A percentile compares a stretch with the other conserved stretches of the same genome.
These are phyloP conservation scores for Mobula hypostoma DNA, from an alignment of 2,113 vertebrate genomes.

Conservation along the genomic window DNA sequence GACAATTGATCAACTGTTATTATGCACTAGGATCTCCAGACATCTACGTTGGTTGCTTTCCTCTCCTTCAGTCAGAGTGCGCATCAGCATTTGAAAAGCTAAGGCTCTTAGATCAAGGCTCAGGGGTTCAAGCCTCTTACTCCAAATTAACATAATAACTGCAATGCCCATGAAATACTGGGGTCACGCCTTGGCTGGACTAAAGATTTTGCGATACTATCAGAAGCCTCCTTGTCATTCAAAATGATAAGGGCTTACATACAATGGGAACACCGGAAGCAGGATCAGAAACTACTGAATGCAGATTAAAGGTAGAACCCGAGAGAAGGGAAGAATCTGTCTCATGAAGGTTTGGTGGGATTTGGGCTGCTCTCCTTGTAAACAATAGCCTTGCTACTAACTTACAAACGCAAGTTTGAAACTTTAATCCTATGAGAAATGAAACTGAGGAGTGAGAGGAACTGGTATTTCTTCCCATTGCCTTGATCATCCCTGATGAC, in stretches of 20 bases:
- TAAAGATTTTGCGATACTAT: background rate
- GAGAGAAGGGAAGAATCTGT: background rate
- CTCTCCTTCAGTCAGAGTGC: background rate
- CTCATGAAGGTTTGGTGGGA: background rate
- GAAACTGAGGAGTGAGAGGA: background rate
- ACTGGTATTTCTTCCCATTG: too few relatives aligned
- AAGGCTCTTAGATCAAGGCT: background rate
- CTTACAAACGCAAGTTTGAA: background rate
- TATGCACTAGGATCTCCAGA: too few relatives aligned
- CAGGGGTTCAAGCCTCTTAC: background rate
- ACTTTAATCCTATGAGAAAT: background rate
- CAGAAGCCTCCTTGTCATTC: background rate
- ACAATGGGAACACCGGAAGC: background rate
- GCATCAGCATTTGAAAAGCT: background rate
- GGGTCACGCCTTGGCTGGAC: background rate
- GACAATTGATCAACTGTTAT: too few relatives aligned
- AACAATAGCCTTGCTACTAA: background rate
- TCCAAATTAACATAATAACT: background rate
- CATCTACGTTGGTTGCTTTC: background rate
- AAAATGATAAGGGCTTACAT: background rate
- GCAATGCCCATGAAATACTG: background rate
- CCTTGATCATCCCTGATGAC: background rate
- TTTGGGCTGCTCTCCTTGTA: background rate
- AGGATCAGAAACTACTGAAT: background rate
- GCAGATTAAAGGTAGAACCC: background rate